Conservation (phyloP, 2,113 vertebrate genomes). For the Zingel zingel region DNA sequence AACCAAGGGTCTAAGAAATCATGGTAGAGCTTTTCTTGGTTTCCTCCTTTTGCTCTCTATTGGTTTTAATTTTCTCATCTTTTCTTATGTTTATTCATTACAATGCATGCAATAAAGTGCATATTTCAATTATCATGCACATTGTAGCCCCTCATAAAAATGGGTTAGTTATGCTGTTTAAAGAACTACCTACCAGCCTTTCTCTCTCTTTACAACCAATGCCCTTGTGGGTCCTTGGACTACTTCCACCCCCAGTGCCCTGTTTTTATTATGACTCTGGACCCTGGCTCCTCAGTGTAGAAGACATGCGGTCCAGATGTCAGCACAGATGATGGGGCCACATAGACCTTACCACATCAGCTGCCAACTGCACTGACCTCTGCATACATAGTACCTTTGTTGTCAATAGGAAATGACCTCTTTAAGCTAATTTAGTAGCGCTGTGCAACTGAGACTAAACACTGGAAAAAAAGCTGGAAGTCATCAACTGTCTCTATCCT, state of each 20-base stretch:
- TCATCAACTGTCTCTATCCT: constrained; percentile 25
- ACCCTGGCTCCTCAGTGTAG: constrained; percentile 24
- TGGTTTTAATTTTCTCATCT: neutral
- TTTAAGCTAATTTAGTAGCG: constrained; percentile 47
- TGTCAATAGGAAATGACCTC: constrained; percentile 46
- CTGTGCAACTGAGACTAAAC: constrained; percentile 47
- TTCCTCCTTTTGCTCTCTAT: neutral
- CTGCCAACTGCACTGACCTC: constrained; percentile 51
- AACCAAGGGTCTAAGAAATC: constrained; percentile 5
- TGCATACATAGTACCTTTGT: constrained; percentile 30
- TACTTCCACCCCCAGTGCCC: constrained; percentile 13
- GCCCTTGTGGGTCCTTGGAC: constrained; percentile 50
- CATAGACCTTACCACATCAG: constrained; percentile 46
- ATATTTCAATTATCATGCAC: constrained; percentile 7
- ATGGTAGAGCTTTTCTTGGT: neutral
- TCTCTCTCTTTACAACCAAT: constrained; percentile 25
- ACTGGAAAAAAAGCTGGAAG: constrained; percentile 61
- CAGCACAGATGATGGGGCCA: constrained; percentile 53
- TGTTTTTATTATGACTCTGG: constrained; percentile 39
- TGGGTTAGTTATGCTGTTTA: neutral
- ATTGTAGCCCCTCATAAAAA: constrained; percentile 15
- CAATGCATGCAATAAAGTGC: neutral
- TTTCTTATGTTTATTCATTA: constrained; percentile 1
- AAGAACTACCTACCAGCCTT: constrained; percentile 5
- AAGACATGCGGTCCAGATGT: constrained; percentile 63